Percentiles rank a stretch among this genome's conserved stretches.
Conservation (phyloP, 2,888 invertebrate species). For the Rhaphigaster nebulosa region DNA sequence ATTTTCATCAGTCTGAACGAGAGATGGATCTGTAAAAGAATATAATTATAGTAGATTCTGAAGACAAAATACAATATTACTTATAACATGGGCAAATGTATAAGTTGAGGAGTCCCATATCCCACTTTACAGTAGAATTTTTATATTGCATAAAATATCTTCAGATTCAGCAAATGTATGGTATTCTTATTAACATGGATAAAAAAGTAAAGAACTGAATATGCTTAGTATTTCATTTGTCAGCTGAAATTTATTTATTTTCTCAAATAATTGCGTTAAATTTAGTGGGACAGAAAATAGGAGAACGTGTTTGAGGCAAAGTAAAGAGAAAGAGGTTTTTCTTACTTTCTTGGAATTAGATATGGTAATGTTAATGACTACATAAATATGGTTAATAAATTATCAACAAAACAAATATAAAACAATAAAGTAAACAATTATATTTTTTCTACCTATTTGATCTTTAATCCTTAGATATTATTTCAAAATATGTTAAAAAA, state of each 20-base stretch:
- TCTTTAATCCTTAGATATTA: too few species aligned
- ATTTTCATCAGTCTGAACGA: slow-evolving; percentile 64
- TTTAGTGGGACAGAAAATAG: too few species aligned
- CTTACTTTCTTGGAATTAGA: too few species aligned
- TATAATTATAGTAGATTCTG: not conserved
- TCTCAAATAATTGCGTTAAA: not conserved
- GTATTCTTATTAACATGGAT: not conserved
- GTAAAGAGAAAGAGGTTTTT: too few species aligned
- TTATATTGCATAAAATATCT: not conserved
- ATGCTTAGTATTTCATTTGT: not conserved
- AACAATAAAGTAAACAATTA: too few species aligned
- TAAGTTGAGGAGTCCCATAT: slow-evolving; percentile 33
- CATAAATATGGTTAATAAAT: too few species aligned
- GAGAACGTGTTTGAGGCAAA: too few species aligned
- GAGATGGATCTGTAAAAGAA: slow-evolving; percentile 19
- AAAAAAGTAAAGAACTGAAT: not conserved
- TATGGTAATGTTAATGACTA: too few species aligned
- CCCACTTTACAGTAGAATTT: not conserved
- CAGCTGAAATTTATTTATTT: not conserved
- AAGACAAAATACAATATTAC: not conserved
- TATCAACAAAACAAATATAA: too few species aligned
- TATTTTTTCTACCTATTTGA: too few species aligned
- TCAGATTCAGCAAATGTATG: not conserved
- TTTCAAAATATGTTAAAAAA: too few species aligned
- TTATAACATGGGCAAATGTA: not conserved